Evolutionary conservation across 2,888 invertebrate genomes (phyloP).

Genomic region (Furcula furcula): DNA sequence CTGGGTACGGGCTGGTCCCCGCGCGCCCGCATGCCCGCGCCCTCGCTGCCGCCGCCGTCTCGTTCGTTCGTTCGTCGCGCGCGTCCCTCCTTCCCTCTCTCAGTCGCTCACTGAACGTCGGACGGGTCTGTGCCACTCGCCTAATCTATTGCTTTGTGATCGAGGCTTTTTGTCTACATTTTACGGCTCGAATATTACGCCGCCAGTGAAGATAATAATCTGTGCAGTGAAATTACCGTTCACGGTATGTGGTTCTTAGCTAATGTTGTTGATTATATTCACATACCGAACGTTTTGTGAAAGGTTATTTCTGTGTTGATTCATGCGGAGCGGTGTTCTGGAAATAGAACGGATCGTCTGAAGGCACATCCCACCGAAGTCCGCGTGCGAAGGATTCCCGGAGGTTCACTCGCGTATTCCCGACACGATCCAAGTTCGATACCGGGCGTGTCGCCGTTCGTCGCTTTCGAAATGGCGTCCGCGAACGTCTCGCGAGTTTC

Average conservation of each 20-base stretch:
- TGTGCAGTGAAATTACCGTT: constrained; percentile 74
- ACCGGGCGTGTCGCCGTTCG: constrained; percentile 68
- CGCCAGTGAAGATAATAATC: constrained; percentile 59
- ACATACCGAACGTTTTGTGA: constrained; percentile 71
- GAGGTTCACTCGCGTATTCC: constrained; percentile 42
- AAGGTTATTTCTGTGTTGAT: constrained; percentile 82
- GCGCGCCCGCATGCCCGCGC: constrained; percentile 30
- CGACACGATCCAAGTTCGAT: constrained; percentile 28
- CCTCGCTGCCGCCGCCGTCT: constrained; percentile 39
- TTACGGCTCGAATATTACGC: constrained; percentile 56
- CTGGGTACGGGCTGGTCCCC: constrained; percentile 26
- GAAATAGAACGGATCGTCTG: constrained; percentile 73
- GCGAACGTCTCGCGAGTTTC: constrained; percentile 66
- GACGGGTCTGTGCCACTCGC: constrained; percentile 59
- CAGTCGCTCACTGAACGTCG: constrained; percentile 74
- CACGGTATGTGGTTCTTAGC: constrained; percentile 72
- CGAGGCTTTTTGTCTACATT: constrained; percentile 68
- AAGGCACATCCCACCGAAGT: constrained; percentile 71
- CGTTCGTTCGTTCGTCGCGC: constrained; percentile 37
- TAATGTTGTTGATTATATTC: constrained; percentile 62
- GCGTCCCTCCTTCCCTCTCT: constrained; percentile 38
- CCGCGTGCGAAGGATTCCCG: constrained; percentile 56
- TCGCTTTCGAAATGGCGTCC: constrained; percentile 75
- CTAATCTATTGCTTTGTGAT: constrained; percentile 53
- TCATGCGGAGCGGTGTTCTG: constrained; percentile 78